phyloP scores from a whole-genome alignment of 2,888 invertebrate species.

The Sarcophaga subvicina region DNA sequence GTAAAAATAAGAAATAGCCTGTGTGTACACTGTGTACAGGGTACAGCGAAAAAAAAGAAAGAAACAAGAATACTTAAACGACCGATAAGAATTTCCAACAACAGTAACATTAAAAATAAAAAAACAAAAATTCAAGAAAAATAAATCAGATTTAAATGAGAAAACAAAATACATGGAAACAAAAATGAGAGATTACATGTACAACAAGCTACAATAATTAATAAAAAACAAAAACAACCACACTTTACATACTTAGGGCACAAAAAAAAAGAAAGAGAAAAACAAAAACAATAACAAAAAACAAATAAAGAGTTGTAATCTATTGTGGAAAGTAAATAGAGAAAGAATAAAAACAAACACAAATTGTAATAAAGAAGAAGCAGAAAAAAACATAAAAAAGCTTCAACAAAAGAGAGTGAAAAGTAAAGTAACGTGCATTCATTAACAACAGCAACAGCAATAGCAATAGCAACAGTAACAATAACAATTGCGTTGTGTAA shows the following conservation, averaged over 20 bases:
- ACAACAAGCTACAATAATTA: conserved; percentile 60
- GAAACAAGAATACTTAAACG: not conserved
- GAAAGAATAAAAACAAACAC: conserved; percentile 40
- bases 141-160: conserved; percentile 51
- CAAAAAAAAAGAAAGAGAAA: conserved; percentile 3
- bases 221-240: conserved; percentile 40
- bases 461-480: not conserved
- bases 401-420: too few relatives aligned
- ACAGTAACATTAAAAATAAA: not conserved
- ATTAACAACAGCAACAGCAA: conserved; percentile 28
- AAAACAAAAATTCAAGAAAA: conserved; percentile 40
- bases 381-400: not conserved
- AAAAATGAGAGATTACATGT: not conserved
- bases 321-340: conserved; percentile 38
- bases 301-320: conserved; percentile 56
- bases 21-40: too few relatives aligned
- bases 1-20: conserved; percentile 8
- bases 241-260: not conserved
- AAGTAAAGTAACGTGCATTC: conserved; percentile 41
- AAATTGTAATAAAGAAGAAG: conserved; percentile 11
- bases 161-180: conserved; percentile 39
- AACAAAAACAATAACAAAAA: conserved; percentile 7
- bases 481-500: not conserved
- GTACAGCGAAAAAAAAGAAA: not conserved
- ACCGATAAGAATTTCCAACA: not conserved